Conservation (phyloP, 2,797 vertebrate species). For the Enoplosus armatus region DNA sequence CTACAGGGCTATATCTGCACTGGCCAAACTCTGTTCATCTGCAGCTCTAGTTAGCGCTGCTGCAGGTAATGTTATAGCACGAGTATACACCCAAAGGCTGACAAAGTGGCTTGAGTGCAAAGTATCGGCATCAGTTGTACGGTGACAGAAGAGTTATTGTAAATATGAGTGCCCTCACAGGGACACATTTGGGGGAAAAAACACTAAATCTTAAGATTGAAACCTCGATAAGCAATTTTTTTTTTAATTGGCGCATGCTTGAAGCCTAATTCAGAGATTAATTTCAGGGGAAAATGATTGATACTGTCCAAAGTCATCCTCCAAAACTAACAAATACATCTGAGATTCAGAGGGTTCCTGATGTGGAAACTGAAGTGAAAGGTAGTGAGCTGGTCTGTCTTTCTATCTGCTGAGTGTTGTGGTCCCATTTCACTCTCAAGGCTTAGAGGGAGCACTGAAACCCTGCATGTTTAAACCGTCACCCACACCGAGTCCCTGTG, state of each 20-base stretch:
- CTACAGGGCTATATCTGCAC: background rate
- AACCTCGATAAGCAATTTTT: too few relatives aligned
- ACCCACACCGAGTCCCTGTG: slow-evolving; percentile 16
- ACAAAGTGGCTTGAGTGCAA: background rate
- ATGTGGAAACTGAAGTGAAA: background rate
- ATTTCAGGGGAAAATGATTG: background rate
- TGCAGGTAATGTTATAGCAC: background rate
- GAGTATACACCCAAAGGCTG: background rate
- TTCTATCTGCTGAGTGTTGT: slow-evolving; percentile 49
- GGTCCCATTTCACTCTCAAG: slow-evolving; percentile 64
- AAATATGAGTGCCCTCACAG: background rate
- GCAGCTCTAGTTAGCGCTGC: background rate
- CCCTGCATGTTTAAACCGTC: slow-evolving; percentile 65
- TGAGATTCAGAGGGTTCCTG: background rate
- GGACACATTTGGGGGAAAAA: background rate
- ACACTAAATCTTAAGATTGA: background rate
- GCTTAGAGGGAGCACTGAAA: slow-evolving; percentile 84
- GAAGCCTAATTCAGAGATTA: background rate
- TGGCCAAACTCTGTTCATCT: slow-evolving; percentile 8
- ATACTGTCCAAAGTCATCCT: background rate
- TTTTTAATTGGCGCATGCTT: too few relatives aligned
- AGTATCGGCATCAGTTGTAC: background rate
- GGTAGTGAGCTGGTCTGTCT: slow-evolving; percentile 54
- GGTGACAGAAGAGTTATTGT: background rate
- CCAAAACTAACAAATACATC: background rate